These are phyloP conservation scores for Sisyra terminalis DNA, from an alignment of 2,888 invertebrate genomes.

Conservation along the genomic window DNA sequence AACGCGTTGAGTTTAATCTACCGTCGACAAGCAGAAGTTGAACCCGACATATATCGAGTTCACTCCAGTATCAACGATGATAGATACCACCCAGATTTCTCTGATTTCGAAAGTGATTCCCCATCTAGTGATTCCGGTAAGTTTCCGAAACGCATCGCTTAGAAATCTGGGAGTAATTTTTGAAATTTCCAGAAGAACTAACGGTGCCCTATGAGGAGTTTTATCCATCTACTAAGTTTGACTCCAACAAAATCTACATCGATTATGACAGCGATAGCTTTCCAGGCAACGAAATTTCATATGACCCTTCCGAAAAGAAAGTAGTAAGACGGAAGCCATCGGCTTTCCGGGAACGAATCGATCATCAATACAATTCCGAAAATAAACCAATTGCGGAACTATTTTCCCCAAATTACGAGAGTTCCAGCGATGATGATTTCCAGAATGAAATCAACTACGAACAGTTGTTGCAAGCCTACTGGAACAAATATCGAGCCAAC, in stretches of 20 bases:
- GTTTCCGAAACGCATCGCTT: neutral
- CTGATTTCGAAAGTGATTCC: neutral
- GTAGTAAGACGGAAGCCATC: neutral
- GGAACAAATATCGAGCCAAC: neutral
- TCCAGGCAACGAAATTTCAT: too few relatives aligned
- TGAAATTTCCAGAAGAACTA: constrained; percentile 1
- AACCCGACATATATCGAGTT: neutral
- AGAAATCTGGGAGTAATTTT: neutral
- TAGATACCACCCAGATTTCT: neutral
- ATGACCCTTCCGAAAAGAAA: too few relatives aligned
- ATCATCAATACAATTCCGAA: neutral
- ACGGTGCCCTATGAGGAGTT: constrained; percentile 1
- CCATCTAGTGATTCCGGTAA: neutral
- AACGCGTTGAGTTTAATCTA: constrained; percentile 1
- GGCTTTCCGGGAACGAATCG: neutral
- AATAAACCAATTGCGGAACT: neutral
- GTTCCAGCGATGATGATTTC: neutral
- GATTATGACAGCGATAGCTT: too few relatives aligned
- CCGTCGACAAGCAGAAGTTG: neutral
- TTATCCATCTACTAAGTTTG: neutral
- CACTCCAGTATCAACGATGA: neutral
- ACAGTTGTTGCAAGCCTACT: neutral
- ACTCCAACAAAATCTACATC: too few relatives aligned
- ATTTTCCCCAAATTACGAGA: neutral
- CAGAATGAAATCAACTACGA: constrained; percentile 1